Conservation (phyloP, 1,140 invertebrate species). For the Rhynchophorus ferrugineus region DNA sequence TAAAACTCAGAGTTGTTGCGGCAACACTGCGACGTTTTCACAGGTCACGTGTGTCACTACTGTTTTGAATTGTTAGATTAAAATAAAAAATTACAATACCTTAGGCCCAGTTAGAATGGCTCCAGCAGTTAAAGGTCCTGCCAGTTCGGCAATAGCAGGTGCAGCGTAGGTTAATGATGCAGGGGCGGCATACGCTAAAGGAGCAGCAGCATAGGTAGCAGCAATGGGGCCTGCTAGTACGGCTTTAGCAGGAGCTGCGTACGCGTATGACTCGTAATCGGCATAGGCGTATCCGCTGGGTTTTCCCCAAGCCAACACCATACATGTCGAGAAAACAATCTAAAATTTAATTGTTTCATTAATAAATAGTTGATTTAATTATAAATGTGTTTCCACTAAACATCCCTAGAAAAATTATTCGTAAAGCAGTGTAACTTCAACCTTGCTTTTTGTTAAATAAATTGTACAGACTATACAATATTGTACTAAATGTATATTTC, state of each 20-base stretch:
- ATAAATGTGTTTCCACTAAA: not conserved
- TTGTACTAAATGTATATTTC: too few relatives aligned
- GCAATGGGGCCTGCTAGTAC: not conserved
- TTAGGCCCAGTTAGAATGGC: not conserved
- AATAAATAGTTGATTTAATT: not conserved
- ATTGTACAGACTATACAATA: too few relatives aligned
- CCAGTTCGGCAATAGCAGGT: not conserved
- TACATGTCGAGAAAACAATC: not conserved
- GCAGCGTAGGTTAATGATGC: not conserved
- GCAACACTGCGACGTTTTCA: too few relatives aligned
- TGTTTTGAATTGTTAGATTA: too few relatives aligned
- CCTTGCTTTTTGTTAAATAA: too few relatives aligned
- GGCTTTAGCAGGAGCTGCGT: not conserved
- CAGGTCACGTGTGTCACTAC: too few relatives aligned
- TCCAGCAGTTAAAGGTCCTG: not conserved
- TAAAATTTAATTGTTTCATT: too few relatives aligned
- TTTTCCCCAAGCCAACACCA: not conserved
- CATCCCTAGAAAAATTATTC: too few relatives aligned
- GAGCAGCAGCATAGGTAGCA: not conserved
- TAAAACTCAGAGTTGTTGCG: too few relatives aligned
- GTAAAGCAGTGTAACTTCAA: too few relatives aligned
- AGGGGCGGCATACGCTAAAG: not conserved
- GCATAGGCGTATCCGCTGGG: not conserved
- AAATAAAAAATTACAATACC: not conserved
- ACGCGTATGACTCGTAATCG: not conserved